phyloP scores from a whole-genome alignment of 2,797 vertebrate species.

The Babyrousa celebensis region DNA sequence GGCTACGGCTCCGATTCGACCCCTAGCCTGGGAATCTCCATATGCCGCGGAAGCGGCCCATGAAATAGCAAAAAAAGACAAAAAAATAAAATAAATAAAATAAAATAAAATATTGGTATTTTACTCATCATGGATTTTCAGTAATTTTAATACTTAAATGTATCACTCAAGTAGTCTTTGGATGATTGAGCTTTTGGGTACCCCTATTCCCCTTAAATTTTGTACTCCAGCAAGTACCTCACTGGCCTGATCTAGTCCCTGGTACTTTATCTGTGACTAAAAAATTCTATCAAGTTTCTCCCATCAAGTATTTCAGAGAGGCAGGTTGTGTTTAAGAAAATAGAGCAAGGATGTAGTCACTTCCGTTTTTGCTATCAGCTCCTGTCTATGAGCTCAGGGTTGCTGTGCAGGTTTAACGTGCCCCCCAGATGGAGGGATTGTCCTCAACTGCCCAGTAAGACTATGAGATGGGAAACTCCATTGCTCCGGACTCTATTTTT shows the following conservation, averaged over 20 bases:
- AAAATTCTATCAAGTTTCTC: not conserved
- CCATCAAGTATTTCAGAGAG: not conserved
- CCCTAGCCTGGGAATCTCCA: too few species aligned
- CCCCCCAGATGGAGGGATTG: not conserved
- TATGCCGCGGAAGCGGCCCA: too few species aligned
- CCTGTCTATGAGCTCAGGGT: not conserved
- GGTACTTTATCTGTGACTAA: not conserved
- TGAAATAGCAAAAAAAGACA: too few species aligned
- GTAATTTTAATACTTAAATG: slow-evolving; percentile 43
- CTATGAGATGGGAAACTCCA: not conserved
- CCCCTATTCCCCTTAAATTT: not conserved
- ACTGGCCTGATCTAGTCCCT: not conserved
- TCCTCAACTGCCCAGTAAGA: not conserved
- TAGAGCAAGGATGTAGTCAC: not conserved
- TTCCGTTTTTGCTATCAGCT: not conserved
- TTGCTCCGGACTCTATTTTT: not conserved
- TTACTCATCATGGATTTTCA: not conserved
- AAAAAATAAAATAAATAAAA: too few species aligned
- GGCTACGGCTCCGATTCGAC: too few species aligned
- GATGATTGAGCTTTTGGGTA: not conserved
- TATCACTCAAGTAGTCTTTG: not conserved
- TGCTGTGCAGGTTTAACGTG: not conserved
- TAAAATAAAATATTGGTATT: not conserved
- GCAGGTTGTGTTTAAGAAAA: not conserved
- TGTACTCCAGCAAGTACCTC: not conserved